These are phyloP conservation scores for Spodoptera exigua DNA, from an alignment of 2,888 invertebrate genomes.

Conservation along the genomic window DNA sequence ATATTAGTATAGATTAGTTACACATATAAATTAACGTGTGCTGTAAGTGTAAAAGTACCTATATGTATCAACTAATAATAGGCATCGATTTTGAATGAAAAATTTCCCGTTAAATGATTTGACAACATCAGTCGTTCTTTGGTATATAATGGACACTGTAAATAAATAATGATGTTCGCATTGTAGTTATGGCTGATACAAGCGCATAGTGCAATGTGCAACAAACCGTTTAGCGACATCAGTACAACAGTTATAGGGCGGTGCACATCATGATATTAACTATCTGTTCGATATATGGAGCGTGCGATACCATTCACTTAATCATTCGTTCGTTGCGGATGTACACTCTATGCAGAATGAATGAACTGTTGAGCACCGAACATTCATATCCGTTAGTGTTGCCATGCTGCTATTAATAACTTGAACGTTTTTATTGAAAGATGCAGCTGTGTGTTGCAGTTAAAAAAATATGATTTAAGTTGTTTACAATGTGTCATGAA, in stretches of 20 bases:
- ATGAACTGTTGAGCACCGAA: slow-evolving; percentile 46
- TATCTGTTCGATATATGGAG: slow-evolving; percentile 51
- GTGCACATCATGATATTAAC: slow-evolving; percentile 29
- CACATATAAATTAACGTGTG: no score
- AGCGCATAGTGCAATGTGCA: slow-evolving; percentile 28
- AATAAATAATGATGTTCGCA: slow-evolving; percentile 8
- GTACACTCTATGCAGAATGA: slow-evolving; percentile 45
- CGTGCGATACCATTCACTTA: slow-evolving; percentile 56
- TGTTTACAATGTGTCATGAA: no score
- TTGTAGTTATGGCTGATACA: slow-evolving; percentile 30
- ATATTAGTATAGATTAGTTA: no score
- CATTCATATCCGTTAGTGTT: slow-evolving; percentile 45
- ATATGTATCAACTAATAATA: no score
- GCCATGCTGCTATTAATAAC: slow-evolving; percentile 40
- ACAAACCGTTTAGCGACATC: slow-evolving; percentile 34
- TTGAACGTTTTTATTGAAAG: slow-evolving; percentile 30
- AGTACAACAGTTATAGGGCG: slow-evolving; percentile 49
- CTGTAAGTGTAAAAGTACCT: no score
- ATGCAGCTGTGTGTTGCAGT: slow-evolving; percentile 12
- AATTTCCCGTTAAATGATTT: slow-evolving; percentile 12
- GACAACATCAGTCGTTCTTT: slow-evolving; percentile 18
- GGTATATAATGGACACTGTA: slow-evolving; percentile 22
- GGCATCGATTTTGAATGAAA: no score
- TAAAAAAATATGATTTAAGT: neutral
- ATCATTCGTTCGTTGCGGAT: slow-evolving; percentile 54